A percentile compares a stretch with the other conserved stretches of the same genome.
phyloP scores from a whole-genome alignment of 2,888 invertebrate species.

The Dorcus parallelipipedus region DNA sequence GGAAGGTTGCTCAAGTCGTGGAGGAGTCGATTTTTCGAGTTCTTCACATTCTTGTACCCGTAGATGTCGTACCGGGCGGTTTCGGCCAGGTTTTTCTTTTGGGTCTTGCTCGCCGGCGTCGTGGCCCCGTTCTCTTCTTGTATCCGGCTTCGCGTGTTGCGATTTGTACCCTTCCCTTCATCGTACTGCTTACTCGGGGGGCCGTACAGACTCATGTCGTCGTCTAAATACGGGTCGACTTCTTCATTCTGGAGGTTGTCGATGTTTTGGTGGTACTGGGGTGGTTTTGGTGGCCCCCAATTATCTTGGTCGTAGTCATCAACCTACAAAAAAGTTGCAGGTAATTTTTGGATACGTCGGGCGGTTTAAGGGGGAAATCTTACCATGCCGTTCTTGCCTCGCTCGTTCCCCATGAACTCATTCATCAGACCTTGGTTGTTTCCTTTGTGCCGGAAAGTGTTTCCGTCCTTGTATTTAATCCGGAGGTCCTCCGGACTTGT shows the following conservation, averaged over 20 bases:
- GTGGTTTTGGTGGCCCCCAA: conserved; percentile 17
- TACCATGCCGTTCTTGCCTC: neutral
- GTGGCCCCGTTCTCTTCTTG: conserved; percentile 6
- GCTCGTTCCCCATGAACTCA: neutral
- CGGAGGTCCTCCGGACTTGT: conserved; percentile 4
- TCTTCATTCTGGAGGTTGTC: conserved; percentile 21
- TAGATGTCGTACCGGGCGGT: conserved; percentile 37
- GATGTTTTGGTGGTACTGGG: conserved; percentile 23
- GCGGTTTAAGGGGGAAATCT: no score
- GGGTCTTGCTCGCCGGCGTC: conserved; percentile 13
- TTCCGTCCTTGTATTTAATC: conserved; percentile 26
- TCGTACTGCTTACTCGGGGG: conserved; percentile 27
- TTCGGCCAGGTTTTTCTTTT: conserved; percentile 40
- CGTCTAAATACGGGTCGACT: conserved; percentile 9
- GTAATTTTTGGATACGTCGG: neutral
- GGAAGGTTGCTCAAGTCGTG: conserved; percentile 45
- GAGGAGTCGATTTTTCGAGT: conserved; percentile 40
- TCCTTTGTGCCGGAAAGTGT: conserved; percentile 42
- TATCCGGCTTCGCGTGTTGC: conserved; percentile 44
- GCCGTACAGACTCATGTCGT: conserved; percentile 30
- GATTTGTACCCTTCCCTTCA: conserved; percentile 25
- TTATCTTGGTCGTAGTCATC: conserved; percentile 24
- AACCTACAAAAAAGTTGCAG: conserved; percentile 14
- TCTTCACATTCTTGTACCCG: conserved; percentile 42
- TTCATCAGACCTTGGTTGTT: conserved; percentile 8